A percentile compares a stretch with the other conserved stretches of the same genome.
Conservation (phyloP, 92 coral and sea anemone species). For the Heteractis magnifica region DNA sequence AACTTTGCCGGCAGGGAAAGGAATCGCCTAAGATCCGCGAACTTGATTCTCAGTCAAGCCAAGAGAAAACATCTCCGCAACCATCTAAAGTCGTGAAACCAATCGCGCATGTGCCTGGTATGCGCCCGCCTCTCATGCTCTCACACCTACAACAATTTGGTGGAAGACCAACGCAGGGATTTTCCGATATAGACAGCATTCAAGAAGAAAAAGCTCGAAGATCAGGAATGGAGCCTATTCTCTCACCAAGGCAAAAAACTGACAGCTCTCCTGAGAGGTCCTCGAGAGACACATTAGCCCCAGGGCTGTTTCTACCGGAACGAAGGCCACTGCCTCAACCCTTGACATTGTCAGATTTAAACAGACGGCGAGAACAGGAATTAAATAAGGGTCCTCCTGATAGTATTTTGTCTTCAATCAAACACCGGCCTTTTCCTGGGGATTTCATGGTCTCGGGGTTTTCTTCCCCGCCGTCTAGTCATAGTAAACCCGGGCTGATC, state of each 20-base stretch:
- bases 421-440: constrained; percentile 55
- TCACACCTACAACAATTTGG: constrained; percentile 84
- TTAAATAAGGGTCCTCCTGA: constrained; percentile 54
- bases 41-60: constrained; percentile 42
- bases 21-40: constrained; percentile 66
- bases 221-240: constrained; percentile 49
- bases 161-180: constrained; percentile 51
- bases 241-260: constrained; percentile 54
- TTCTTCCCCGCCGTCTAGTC: constrained; percentile 59
- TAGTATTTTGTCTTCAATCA: constrained; percentile 35
- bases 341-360: constrained; percentile 78
- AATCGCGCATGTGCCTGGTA: constrained; percentile 90
- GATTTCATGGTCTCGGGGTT: constrained; percentile 61
- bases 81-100: constrained; percentile 86
- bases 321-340: constrained; percentile 60
- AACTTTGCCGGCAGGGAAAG: constrained; percentile 55
- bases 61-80: constrained; percentile 57
- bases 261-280: constrained; percentile 65
- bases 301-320: constrained; percentile 57
- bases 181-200: constrained; percentile 54
- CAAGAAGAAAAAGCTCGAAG: constrained; percentile 75
- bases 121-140: constrained; percentile 83
- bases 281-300: constrained; percentile 52
- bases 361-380: constrained; percentile 87
- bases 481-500: constrained; percentile 46